phyloP scores from a whole-genome alignment of 2,888 invertebrate genomes.

The Trichogramma evanescens region DNA sequence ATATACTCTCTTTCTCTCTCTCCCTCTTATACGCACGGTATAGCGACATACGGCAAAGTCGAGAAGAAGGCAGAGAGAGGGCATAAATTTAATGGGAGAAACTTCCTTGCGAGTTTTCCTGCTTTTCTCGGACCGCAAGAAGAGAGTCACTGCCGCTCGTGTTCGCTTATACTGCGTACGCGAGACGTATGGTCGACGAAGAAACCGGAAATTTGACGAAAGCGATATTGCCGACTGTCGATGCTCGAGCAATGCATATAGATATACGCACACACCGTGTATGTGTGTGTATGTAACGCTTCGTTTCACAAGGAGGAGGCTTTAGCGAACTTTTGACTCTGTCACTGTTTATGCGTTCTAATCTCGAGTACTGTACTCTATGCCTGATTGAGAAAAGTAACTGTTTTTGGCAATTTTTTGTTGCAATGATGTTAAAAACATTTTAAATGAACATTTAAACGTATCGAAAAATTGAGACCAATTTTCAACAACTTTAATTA shows the following conservation, averaged over 20 bases:
- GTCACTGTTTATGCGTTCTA: too few relatives aligned
- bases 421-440: too few relatives aligned
- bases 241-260: not conserved
- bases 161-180: too few relatives aligned
- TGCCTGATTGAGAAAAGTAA: not conserved
- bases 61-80: not conserved
- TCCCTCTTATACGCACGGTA: too few relatives aligned
- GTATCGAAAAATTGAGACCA: too few relatives aligned
- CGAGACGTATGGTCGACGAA: too few relatives aligned
- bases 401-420: too few relatives aligned
- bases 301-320: not conserved
- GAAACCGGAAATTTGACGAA: slow-evolving; percentile 15
- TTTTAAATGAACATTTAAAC: too few relatives aligned
- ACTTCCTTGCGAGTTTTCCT: slow-evolving; percentile 1
- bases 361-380: not conserved
- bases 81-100: not conserved
- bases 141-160: too few relatives aligned
- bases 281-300: not conserved
- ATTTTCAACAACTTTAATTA: too few relatives aligned
- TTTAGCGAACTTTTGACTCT: too few relatives aligned
- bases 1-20: not conserved
- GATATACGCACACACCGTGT: not conserved
- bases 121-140: too few relatives aligned
- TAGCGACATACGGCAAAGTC: not conserved
- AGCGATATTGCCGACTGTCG: slow-evolving; percentile 9